Evolutionary conservation across 2,888 invertebrate species (phyloP).

Genomic region (Liodrosophila aerea): DNA sequence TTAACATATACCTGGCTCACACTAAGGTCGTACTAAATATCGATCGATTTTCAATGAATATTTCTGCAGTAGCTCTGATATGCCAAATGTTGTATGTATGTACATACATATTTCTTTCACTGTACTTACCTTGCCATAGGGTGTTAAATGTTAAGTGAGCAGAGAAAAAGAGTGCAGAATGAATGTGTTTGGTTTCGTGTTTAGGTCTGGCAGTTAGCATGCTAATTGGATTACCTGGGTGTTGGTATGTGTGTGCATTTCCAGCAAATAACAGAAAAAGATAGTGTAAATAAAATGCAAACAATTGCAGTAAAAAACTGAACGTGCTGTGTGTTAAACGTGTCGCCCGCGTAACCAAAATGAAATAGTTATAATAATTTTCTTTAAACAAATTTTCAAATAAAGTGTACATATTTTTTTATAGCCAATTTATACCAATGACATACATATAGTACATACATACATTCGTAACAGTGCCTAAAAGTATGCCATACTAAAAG

Average conservation of each 20-base stretch:
- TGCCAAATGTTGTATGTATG: too few relatives aligned
- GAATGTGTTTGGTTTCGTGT: constrained; percentile 33
- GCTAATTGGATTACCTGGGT: constrained; percentile 73
- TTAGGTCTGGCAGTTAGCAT: constrained; percentile 37
- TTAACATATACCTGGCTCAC: too few relatives aligned
- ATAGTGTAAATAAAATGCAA: constrained; percentile 64
- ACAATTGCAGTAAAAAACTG: constrained; percentile 71
- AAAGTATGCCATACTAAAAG: constrained; percentile 35
- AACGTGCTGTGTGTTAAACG: constrained; percentile 66
- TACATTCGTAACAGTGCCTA: too few relatives aligned
- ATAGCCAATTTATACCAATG: too few relatives aligned
- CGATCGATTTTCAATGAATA: too few relatives aligned
- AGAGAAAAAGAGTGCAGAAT: constrained; percentile 10
- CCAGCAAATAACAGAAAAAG: constrained; percentile 59
- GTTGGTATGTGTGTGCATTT: too few relatives aligned
- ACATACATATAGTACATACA: too few relatives aligned
- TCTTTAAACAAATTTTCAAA: not conserved
- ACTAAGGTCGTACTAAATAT: too few relatives aligned
- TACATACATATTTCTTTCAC: too few relatives aligned
- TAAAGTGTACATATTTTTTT: too few relatives aligned
- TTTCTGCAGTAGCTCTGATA: too few relatives aligned
- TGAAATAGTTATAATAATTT: not conserved
- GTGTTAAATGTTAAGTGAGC: constrained; percentile 2
- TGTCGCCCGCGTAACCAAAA: constrained; percentile 30
- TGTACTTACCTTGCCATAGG: too few relatives aligned